Evolutionary conservation across 2,888 invertebrate species (phyloP).

Genomic region (Synergus umbraculus): DNA sequence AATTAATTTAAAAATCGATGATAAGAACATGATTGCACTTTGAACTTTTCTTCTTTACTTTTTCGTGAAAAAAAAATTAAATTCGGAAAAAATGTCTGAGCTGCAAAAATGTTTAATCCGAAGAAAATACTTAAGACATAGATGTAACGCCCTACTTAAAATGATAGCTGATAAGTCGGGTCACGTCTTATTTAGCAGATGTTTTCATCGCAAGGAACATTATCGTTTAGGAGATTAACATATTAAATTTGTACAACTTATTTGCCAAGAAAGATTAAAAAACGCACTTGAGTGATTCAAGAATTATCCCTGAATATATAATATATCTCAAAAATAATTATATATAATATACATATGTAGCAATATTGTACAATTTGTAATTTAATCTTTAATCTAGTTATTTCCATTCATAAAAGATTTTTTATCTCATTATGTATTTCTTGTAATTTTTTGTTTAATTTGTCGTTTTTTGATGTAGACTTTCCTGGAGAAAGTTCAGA

Average conservation of each 20-base stretch:
- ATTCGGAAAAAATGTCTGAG: neutral
- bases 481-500: neutral
- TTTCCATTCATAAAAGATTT: neutral
- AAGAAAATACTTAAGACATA: neutral
- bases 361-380: neutral
- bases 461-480: neutral
- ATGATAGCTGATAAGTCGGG: neutral
- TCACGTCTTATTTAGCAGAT: slow-evolving; percentile 12
- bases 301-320: neutral
- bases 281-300: neutral
- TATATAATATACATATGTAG: neutral
- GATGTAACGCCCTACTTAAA: neutral
- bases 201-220: neutral
- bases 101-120: neutral
- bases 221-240: slow-evolving; percentile 14
- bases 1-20: neutral
- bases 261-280: slow-evolving; percentile 28
- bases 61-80: neutral
- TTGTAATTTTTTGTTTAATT: neutral
- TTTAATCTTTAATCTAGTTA: neutral
- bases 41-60: slow-evolving; percentile 14
- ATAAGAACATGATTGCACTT: neutral
- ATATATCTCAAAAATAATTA: neutral
- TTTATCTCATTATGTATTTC: neutral
- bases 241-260: slow-evolving; percentile 32